These are phyloP conservation scores for Drosophila nigricruria DNA, from an alignment of 2,888 invertebrate genomes.

Conservation along the genomic window DNA sequence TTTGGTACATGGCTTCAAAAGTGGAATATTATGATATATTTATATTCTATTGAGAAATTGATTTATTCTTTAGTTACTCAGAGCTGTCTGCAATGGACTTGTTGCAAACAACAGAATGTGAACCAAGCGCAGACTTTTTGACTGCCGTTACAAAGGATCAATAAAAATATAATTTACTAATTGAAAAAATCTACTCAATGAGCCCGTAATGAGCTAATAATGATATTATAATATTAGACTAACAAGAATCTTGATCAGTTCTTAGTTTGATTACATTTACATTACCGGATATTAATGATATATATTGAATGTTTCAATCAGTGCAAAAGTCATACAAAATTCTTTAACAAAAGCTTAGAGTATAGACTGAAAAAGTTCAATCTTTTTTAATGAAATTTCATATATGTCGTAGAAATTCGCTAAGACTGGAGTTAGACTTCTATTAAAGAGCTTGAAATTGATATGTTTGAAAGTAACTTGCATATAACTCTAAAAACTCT, in stretches of 20 bases:
- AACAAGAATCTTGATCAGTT: neutral
- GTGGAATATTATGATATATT: too few species aligned
- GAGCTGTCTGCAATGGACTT: slow-evolving; percentile 6
- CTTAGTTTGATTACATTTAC: slow-evolving; percentile 3
- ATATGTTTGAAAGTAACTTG: neutral
- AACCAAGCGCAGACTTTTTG: slow-evolving; percentile 2
- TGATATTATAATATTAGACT: neutral
- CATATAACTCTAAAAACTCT: neutral
- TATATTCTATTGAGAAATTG: neutral
- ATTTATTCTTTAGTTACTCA: slow-evolving; percentile 21
- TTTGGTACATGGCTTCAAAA: slow-evolving; percentile 7
- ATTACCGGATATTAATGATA: too few species aligned
- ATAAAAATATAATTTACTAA: neutral
- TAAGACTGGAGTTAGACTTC: too few species aligned
- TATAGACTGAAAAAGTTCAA: too few species aligned
- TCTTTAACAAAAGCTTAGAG: neutral
- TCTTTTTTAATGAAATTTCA: too few species aligned
- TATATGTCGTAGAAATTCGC: too few species aligned
- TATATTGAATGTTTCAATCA: neutral
- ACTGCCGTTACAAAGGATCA: neutral
- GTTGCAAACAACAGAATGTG: slow-evolving; percentile 14
- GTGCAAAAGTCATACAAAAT: neutral
- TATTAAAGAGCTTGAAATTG: too few species aligned
- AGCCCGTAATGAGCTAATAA: slow-evolving; percentile 41
- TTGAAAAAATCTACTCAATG: neutral